These are phyloP conservation scores for Rapana venosa DNA, from an alignment of 2,888 invertebrate genomes.

Conservation along the genomic window DNA sequence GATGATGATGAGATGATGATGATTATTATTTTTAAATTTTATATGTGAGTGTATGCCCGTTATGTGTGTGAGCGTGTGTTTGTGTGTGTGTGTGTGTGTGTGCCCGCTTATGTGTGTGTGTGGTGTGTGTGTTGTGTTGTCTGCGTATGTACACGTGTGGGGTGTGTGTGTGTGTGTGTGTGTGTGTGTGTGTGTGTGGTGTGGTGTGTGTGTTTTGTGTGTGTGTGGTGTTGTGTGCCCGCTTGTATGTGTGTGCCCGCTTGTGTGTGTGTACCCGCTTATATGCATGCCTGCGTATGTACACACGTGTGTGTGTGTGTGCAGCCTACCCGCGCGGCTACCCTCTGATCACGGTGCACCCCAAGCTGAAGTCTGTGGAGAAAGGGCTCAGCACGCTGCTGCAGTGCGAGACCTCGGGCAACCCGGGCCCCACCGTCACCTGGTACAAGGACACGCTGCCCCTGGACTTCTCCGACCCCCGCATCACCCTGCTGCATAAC, in stretches of 20 bases:
- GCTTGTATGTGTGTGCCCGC: neutral
- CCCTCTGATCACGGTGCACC: neutral
- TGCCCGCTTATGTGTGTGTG: neutral
- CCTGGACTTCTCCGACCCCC: neutral
- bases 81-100: neutral
- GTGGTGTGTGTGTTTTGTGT: neutral
- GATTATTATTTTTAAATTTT: no score
- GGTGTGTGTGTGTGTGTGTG: neutral
- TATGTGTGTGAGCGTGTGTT: neutral
- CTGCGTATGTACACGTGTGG: neutral
- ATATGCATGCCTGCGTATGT: neutral
- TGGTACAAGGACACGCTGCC: slow-evolving; percentile 2
- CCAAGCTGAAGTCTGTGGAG: slow-evolving; percentile 20
- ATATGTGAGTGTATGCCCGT: neutral
- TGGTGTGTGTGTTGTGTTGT: slow-evolving; percentile 14
- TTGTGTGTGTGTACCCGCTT: neutral
- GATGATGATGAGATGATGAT: no score
- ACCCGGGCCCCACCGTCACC: neutral
- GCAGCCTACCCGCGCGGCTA: neutral
- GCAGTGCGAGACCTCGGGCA: slow-evolving; percentile 13
- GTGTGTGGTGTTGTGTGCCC: neutral
- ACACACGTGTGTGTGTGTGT: neutral
- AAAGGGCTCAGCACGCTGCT: slow-evolving; percentile 2
- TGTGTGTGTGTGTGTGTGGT: neutral
- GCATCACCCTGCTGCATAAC: slow-evolving; percentile 1